phyloP scores from a whole-genome alignment of 2,888 invertebrate genomes.

The Vesta saturnalis region DNA sequence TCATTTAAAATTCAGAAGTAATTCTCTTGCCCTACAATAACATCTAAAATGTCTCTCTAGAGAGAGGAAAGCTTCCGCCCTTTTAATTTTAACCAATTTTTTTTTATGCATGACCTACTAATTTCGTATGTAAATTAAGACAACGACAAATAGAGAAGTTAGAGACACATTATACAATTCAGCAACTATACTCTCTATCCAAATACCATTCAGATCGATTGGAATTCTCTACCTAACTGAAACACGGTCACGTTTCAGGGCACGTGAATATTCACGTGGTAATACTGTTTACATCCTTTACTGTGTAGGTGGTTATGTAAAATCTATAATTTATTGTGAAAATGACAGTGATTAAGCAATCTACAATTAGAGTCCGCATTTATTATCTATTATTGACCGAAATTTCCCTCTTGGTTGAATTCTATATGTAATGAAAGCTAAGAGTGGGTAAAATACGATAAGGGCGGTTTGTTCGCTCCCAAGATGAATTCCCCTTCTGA shows the following conservation, averaged over 20 bases:
- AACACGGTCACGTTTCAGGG: conserved; percentile 20
- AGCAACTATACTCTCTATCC: neutral
- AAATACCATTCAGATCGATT: neutral
- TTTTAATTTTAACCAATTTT: neutral
- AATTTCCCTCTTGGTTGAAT: conserved; percentile 22
- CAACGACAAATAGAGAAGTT: neutral
- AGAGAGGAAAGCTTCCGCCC: neutral
- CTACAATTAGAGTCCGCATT: neutral
- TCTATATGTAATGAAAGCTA: conserved; percentile 29
- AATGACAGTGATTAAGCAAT: neutral
- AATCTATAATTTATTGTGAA: neutral
- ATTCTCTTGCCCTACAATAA: neutral
- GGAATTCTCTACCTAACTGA: neutral
- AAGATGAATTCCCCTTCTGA: conserved; percentile 27
- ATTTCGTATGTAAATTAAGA: neutral
- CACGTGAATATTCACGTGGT: conserved; percentile 33
- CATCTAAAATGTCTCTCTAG: neutral
- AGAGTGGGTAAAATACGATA: conserved; percentile 32
- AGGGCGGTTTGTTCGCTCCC: conserved; percentile 26
- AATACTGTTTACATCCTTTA: neutral
- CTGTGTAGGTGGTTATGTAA: conserved; percentile 2
- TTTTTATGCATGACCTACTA: too few species aligned
- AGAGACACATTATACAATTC: neutral
- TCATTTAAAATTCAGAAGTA: conserved; percentile 3
- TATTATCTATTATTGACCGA: conserved; percentile 13